A percentile compares a stretch with the other conserved stretches of the same genome.
Conservation (phyloP, 2,113 vertebrate genomes). For the Tetraodon nigroviridis region DNA sequence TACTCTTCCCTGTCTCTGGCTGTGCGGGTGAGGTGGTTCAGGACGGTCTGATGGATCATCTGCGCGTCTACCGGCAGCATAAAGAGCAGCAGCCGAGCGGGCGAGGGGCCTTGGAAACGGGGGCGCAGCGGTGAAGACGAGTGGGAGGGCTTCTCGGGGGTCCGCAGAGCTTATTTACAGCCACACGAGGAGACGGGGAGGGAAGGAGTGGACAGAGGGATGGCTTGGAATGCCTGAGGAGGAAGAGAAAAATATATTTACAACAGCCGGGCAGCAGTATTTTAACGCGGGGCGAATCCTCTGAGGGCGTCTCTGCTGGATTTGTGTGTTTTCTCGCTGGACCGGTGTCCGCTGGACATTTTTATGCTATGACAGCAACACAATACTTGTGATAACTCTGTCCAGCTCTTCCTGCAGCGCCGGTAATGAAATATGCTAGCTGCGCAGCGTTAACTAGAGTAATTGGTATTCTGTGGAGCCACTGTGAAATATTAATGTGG, state of each 20-base stretch:
- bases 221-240: constrained; percentile 51
- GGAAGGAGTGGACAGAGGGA: constrained; percentile 36
- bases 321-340: constrained; percentile 12
- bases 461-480: constrained; percentile 42
- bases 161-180: constrained; percentile 54
- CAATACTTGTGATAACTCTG: constrained; percentile 33
- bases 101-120: constrained; percentile 14
- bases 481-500: constrained; percentile 56
- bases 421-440: constrained; percentile 32
- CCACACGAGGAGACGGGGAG: constrained; percentile 35
- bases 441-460: constrained; percentile 24
- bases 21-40: constrained; percentile 39
- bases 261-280: constrained; percentile 17
- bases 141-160: constrained; percentile 41
- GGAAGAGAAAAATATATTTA: constrained; percentile 37
- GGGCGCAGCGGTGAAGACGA: constrained; percentile 19
- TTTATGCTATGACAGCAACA: constrained; percentile 43
- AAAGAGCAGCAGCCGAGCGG: constrained; percentile 35
- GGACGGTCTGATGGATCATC: constrained; percentile 62
- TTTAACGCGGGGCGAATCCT: constrained; percentile 12
- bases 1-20: constrained; percentile 50
- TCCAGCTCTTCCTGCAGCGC: constrained; percentile 8
- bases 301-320: constrained; percentile 13
- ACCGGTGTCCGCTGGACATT: constrained; percentile 35
- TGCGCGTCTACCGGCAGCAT: constrained; percentile 52